Base-by-base conservation (phyloP, 2,888 invertebrate species). In the Rhamphomyia laevipes region DNA sequence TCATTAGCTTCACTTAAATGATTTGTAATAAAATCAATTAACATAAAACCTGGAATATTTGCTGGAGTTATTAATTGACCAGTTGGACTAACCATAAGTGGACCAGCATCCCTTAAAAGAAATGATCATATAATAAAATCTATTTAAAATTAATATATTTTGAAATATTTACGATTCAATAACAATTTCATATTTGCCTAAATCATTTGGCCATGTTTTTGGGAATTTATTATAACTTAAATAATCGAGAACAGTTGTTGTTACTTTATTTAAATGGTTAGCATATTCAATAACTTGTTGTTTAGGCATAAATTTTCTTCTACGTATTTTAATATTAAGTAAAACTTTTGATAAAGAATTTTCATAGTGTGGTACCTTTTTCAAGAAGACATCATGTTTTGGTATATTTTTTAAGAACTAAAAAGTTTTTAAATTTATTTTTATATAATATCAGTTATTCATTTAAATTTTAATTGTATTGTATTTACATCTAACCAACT, bases 31-130 rank as follows among this genome's bases (percentile, higher is more conserved):
- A 89, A 95, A 60, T 82, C 84, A 15, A 94, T 80, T 47, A 94
- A 73, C 55, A 93, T 79, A 57, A 82, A 81, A 0, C 91, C 88
- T 0, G 94, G 94, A 62, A 93, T 88, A 0, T 92, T 89, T 1
- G 91, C 84, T 13, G 95, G 94, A 1, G 90, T 86, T 53, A 93
- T 88, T 61, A 94, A 86, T 71, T 94, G 92, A 4, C 94, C 95
- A 4, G 90, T 90, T 1, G 92, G 92, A 12, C 91, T 91, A 27
- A 95, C 77, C 86, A 92, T 93, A 49, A 95, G 65, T 0, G 94
- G 94, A 1, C 94, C 94, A 4, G 93, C 87, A 67, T 92, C 93
- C 18, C 93, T 93, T n/a, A 48, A 37, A 37, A 43, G 61, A 59
- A 33, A 18, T 43, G n/a, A 23, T 17, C n/a, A n/a, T 18, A 18